Base-by-base conservation (phyloP, 2,888 invertebrate genomes). In the Tetranychus piercei region DNA sequence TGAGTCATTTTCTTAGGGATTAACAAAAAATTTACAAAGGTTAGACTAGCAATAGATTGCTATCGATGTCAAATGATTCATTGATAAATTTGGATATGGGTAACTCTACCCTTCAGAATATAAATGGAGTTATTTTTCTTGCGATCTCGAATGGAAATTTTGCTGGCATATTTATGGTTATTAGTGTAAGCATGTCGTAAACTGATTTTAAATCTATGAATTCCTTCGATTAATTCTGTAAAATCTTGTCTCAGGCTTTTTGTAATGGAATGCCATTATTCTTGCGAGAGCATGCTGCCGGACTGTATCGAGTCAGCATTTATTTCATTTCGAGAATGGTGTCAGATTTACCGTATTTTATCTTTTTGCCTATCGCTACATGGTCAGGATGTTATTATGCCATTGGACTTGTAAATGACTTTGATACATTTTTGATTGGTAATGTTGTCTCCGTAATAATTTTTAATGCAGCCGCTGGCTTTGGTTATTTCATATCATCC, bases 121-220 rank as follows among this genome's bases (percentile, higher is more conserved):
- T 94, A 78, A 94, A 93, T 81, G 94, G 94, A 70, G 92, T 90
- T 43, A 86, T 94, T 75, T 94, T 93, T 82, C 88, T 94, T 81
- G 89, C 93, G 81, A 86, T 93, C 72, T 91, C 91, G 20, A 93
- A 92, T 81, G 90, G 93, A 89, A 94, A 94, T 7, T 94, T 34
- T 83, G 91, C 92, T 80, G 94, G 93, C 82, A 88, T 93, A n/a
- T 94, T 94, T 81, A 91, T 93, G 76, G 94, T 95, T 69, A 89
- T 94, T 76, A 91, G 90, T 82, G 95, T 94, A 83, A 87, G 90
- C 85, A 18, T 34, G 34, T 34, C 34, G 34, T 34, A 4, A 3
- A 34, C 34, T 34, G 0, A 34, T 4, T 34, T 34, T 4, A 66
- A 15, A 8, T 64, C 11, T 55, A 55, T 9, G 1, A 0, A 55